A percentile compares a stretch with the other conserved stretches of the same genome.
These are phyloP conservation scores for Sparus aurata DNA, from an alignment of 2,797 vertebrate genomes.

Conservation along the genomic window DNA sequence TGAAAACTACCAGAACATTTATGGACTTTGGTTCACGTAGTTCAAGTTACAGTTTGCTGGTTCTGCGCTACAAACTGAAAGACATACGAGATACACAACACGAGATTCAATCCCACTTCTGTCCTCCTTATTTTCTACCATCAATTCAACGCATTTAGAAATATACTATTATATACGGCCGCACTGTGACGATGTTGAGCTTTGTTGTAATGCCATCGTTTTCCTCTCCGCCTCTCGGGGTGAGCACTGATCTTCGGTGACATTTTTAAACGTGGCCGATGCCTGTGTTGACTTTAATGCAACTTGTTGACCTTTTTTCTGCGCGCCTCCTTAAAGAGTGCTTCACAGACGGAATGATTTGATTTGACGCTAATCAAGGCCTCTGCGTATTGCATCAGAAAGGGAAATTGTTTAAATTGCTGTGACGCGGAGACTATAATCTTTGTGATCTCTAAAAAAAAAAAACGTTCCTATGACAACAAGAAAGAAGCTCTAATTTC, in stretches of 20 bases:
- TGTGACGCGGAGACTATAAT: neutral
- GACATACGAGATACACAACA: neutral
- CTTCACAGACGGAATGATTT: neutral
- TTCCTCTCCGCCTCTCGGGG: neutral
- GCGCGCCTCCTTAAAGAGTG: neutral
- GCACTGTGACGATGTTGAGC: neutral
- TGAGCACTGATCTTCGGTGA: conserved; percentile 12
- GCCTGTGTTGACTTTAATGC: neutral
- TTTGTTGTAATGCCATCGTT: neutral
- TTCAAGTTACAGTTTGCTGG: neutral
- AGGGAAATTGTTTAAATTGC: neutral
- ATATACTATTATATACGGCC: neutral
- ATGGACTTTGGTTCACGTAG: neutral
- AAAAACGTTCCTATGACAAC: neutral
- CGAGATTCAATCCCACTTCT: neutral
- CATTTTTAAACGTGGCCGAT: conserved; percentile 21
- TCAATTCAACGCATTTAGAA: neutral
- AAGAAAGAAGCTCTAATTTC: conserved; percentile 3
- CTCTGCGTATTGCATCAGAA: conserved; percentile 14
- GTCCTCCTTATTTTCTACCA: neutral
- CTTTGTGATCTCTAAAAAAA: conserved; percentile 4
- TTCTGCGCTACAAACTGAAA: neutral
- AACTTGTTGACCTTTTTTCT: conserved; percentile 24
- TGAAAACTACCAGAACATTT: neutral
- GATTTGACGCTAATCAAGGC: conserved; percentile 13